A percentile compares a stretch with the other conserved stretches of the same genome.
phyloP scores from a whole-genome alignment of 2,888 invertebrate species.

The Lasioglossum vierecki region DNA sequence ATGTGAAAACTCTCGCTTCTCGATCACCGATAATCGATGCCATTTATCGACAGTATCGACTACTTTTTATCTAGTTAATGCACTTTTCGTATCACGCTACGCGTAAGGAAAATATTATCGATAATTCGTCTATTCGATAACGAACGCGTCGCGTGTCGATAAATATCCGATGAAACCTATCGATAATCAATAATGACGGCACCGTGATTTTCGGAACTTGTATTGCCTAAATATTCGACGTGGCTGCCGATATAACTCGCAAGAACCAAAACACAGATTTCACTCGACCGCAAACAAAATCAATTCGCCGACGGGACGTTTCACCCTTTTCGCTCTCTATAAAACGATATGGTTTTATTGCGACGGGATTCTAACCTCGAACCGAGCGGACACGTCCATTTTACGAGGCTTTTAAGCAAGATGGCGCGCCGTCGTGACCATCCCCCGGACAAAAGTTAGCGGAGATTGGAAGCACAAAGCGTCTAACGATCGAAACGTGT shows the following conservation, averaged over 20 bases:
- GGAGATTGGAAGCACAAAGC: constrained; percentile 23
- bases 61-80: neutral
- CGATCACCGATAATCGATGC: neutral
- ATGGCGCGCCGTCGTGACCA: neutral
- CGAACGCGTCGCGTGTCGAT: neutral
- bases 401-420: constrained; percentile 14
- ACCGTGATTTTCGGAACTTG: neutral
- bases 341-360: neutral
- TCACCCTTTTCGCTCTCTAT: neutral
- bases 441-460: neutral
- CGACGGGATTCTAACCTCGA: neutral
- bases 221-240: neutral
- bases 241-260: neutral
- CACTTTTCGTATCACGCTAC: neutral
- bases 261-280: neutral
- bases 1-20: neutral
- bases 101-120: neutral
- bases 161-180: neutral
- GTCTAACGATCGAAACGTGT: constrained; percentile 23
- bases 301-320: neutral
- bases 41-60: neutral
- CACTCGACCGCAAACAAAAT: neutral
- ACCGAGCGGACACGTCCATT: neutral
- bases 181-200: neutral
- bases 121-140: neutral